phyloP scores from a whole-genome alignment of 2,113 vertebrate genomes.

The Sebastes fasciatus region DNA sequence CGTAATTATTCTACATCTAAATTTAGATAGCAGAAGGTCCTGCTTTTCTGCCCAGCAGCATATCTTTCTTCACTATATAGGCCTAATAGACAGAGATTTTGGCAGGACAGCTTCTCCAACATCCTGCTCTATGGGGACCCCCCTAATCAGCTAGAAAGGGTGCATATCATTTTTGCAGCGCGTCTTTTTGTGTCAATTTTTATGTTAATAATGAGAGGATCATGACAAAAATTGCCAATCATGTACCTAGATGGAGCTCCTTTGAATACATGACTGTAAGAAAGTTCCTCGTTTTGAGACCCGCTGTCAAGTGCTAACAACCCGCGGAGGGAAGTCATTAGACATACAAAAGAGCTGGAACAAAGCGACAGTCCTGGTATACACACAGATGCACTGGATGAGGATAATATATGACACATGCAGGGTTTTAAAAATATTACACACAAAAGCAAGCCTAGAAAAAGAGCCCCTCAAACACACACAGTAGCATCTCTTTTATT shows the following conservation, averaged over 20 bases:
- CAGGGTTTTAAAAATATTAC: slow-evolving; percentile 79
- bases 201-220: slow-evolving; percentile 99
- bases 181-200: slow-evolving; percentile 96
- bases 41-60: slow-evolving; percentile 56
- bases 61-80: slow-evolving; percentile 67
- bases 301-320: slow-evolving; percentile 99
- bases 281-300: slow-evolving; percentile 98
- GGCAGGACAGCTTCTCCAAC: slow-evolving; percentile 71
- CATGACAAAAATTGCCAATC: slow-evolving; percentile 99
- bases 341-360: slow-evolving; percentile 98
- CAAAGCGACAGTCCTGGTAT: slow-evolving; percentile 97
- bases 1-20: slow-evolving; percentile 57
- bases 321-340: slow-evolving; percentile 99
- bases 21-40: slow-evolving; percentile 54
- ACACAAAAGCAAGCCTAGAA: slow-evolving; percentile 39
- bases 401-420: slow-evolving; percentile 92
- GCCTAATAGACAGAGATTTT: slow-evolving; percentile 75
- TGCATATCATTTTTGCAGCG: slow-evolving; percentile 90
- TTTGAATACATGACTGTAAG: slow-evolving; percentile 97
- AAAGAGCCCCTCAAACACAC: slow-evolving; percentile 85
- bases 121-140: slow-evolving; percentile 88
- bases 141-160: slow-evolving; percentile 91
- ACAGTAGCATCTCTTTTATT: slow-evolving; percentile 80
- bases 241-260: slow-evolving; percentile 99
- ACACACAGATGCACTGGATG: slow-evolving; percentile 92